Conservation (phyloP, 1,140 invertebrate species). For the Trichonephila inaurata region DNA sequence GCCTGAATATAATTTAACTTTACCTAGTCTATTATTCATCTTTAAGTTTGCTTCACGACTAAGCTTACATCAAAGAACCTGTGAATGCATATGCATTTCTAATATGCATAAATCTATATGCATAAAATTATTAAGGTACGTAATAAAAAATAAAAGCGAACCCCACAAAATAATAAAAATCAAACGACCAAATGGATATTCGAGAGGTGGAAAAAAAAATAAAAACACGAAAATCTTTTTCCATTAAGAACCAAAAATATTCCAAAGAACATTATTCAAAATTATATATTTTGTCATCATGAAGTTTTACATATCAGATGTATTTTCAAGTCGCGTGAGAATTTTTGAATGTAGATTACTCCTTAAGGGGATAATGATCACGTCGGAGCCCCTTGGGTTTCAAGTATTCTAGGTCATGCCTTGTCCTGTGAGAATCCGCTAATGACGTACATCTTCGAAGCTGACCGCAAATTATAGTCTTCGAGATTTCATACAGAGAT, state of each 20-base stretch:
- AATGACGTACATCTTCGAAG: conserved; percentile 32
- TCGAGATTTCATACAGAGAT: conserved; percentile 25
- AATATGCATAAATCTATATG: no score
- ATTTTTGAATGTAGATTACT: conserved; percentile 42
- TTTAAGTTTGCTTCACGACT: no score
- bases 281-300: neutral
- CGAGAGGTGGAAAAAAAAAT: neutral
- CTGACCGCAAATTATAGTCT: conserved; percentile 64
- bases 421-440: conserved; percentile 4
- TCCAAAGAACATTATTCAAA: neutral
- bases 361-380: conserved; percentile 51
- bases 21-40: no score
- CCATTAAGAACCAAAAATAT: no score
- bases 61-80: no score
- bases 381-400: neutral
- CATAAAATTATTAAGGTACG: no score
- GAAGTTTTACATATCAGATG: conserved; percentile 38
- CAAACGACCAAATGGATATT: neutral
- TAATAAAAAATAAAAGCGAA: no score
- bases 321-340: conserved; percentile 24
- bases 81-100: no score
- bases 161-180: no score
- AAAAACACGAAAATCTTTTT: neutral
- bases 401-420: conserved; percentile 35
- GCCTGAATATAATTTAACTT: no score